Base-by-base conservation (phyloP, 1,140 invertebrate species). In the Drosophila littoralis region DNA sequence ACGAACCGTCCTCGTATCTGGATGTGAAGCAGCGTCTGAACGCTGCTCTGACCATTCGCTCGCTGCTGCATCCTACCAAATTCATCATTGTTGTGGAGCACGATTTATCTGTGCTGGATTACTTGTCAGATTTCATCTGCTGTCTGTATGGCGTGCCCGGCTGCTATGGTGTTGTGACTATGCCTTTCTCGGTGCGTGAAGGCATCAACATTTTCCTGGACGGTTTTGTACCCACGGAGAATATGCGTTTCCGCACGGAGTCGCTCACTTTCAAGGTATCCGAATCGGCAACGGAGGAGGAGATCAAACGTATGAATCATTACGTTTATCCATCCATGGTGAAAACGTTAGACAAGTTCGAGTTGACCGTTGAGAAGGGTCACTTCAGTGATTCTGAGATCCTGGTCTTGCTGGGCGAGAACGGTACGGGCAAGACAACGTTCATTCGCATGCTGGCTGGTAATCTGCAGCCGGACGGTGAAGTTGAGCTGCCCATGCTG, bases 361-460 rank as follows among this genome's bases (percentile, higher is more conserved):
- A 95, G 54, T 93, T 99, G 46, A 93, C 93, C 4, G 97, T 99
- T 8, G 94, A 96, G 64, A 93, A 95, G 73, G 99, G 99, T 12
- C 97, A 98, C 89, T 99, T 99, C 92, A 99, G 98, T 22, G 99
- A 99, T 93, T 99, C 99, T 4, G 99, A 99, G 93, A 99, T 99
- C 92, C 95, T 99, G 89, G 99, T 99, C 12, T 94, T 99, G 91
- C 94, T 99, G 54, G 99, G 99, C 64, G 99, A 99, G 93, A 99
- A 99, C 94, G 99, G 99, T 75, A 99, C 99, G 50, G 99, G 99
- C 48, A 99, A 99, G 93, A 99, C 99, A 0, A 99, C 99, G 12
- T 99, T 99, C 83, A 99, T 99, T 91, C 94, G 98, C 90, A 98
- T 99, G 97, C 94, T 99, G 77, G 99, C 99, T 89, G 99, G 99